phyloP scores from a whole-genome alignment of 2,888 invertebrate genomes.

The Microctonus brassicae region DNA sequence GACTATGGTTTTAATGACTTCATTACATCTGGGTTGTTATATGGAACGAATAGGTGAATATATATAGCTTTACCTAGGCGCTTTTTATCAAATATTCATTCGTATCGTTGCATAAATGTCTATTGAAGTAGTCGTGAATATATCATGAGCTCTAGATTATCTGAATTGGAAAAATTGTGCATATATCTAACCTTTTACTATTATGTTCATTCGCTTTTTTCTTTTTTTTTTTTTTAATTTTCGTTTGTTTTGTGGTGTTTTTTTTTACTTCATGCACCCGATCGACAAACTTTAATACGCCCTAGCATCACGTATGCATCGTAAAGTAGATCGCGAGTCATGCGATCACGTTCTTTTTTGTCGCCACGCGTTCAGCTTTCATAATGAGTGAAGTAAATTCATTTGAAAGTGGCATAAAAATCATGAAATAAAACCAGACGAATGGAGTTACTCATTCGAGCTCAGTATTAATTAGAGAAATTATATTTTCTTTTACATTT shows the following conservation, averaged over 20 bases:
- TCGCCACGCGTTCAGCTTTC: conserved; percentile 48
- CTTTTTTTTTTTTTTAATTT: background rate
- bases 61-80: background rate
- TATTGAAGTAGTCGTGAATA: background rate
- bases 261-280: conserved; percentile 25
- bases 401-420: conserved; percentile 37
- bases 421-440: background rate
- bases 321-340: conserved; percentile 61
- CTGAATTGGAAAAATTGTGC: background rate
- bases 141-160: background rate
- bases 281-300: conserved; percentile 31
- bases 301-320: conserved; percentile 60
- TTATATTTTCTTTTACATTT: background rate
- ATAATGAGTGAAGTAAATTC: conserved; percentile 49
- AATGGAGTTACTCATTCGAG: background rate
- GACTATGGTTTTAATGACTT: conserved; percentile 42
- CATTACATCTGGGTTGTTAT: conserved; percentile 36
- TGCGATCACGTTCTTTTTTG: conserved; percentile 42
- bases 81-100: background rate
- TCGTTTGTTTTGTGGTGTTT: background rate
- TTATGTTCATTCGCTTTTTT: conserved; percentile 21
- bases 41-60: background rate
- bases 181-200: conserved; percentile 14
- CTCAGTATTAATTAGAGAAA: background rate
- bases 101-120: background rate